Evolutionary conservation across 2,888 invertebrate species (phyloP).

Genomic region (Nematopogon swammerdamellus): DNA sequence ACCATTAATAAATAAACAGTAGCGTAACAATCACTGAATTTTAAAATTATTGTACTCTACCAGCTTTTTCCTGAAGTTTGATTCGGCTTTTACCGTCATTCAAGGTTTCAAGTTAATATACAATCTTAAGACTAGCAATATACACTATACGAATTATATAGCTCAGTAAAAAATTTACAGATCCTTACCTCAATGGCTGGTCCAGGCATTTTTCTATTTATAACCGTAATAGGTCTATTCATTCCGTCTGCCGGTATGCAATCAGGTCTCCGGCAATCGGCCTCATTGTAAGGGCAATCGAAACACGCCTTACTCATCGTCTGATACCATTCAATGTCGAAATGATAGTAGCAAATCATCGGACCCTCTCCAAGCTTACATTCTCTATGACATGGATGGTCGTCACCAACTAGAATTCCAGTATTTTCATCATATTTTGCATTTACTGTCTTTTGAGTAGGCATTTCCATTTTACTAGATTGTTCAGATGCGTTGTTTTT

Average conservation of each 20-base stretch:
- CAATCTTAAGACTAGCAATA: too few species aligned
- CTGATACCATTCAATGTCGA: conserved; percentile 78
- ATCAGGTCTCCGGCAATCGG: conserved; percentile 74
- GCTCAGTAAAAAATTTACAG: too few species aligned
- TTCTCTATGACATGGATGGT: conserved; percentile 62
- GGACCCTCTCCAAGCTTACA: conserved; percentile 60
- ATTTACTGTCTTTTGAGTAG: conserved; percentile 23
- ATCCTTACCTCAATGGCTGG: conserved; percentile 74
- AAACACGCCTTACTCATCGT: conserved; percentile 88
- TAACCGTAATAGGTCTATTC: conserved; percentile 68
- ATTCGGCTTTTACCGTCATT: too few species aligned
- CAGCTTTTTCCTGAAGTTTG: too few species aligned
- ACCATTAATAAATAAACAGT: too few species aligned
- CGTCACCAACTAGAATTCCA: conserved; percentile 36
- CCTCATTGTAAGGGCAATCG: conserved; percentile 70
- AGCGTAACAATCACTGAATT: too few species aligned
- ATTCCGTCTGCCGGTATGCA: conserved; percentile 85
- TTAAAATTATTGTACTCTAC: too few species aligned
- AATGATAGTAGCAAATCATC: conserved; percentile 69
- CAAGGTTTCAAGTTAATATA: too few species aligned
- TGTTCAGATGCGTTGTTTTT: not conserved
- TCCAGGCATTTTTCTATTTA: conserved; percentile 87
- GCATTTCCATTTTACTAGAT: not conserved
- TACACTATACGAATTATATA: too few species aligned
- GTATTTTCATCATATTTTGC: conserved; percentile 42